phyloP scores from a whole-genome alignment of 2,797 vertebrate species.

The Helarctos malayanus region DNA sequence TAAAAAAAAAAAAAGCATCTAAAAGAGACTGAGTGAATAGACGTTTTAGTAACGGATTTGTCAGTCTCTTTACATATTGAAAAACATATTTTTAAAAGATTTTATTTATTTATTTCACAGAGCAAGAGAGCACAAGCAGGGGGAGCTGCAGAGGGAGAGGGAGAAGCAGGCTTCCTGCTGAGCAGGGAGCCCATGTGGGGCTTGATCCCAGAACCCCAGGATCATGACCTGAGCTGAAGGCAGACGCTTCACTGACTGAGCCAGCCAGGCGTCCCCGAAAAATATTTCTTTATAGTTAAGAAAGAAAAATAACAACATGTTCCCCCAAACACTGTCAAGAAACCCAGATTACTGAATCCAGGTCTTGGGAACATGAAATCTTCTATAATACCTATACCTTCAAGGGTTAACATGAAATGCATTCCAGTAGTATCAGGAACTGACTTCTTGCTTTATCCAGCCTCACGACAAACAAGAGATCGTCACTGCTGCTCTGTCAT shows the following conservation, averaged over 20 bases:
- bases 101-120: no score
- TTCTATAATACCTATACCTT: background rate
- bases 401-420: background rate
- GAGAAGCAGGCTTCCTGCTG: no score
- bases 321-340: background rate
- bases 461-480: background rate
- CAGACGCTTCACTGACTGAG: no score
- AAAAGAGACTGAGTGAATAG: background rate
- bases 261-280: background rate
- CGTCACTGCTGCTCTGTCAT: background rate
- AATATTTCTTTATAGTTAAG: background rate
- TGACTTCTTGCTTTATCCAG: background rate
- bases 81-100: background rate
- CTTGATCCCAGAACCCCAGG: no score
- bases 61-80: background rate
- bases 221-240: no score
- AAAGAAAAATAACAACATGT: background rate
- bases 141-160: no score
- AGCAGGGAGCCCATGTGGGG: no score
- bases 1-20: background rate
- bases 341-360: background rate
- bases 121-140: no score
- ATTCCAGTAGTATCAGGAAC: fast-evolving
- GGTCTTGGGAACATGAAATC: background rate
- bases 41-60: background rate